Conservation (phyloP, 2,888 invertebrate genomes). For the Diarsia brunnea region DNA sequence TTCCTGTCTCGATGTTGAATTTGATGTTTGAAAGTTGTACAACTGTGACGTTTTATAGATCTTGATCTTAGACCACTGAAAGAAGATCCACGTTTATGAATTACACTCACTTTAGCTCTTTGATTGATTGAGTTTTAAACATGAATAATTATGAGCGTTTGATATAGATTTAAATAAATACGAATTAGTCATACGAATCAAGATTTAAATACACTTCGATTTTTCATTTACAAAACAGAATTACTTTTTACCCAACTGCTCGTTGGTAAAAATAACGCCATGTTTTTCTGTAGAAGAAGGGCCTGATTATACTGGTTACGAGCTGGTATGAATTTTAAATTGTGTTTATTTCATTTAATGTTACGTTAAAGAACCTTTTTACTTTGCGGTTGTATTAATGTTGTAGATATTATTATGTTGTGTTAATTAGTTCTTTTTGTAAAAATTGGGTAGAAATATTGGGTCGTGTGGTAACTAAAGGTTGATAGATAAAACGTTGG, state of each 20-base stretch:
- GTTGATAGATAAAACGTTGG: background rate
- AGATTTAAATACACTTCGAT: background rate
- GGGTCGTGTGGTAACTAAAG: background rate
- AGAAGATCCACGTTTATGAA: background rate
- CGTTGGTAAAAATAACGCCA: background rate
- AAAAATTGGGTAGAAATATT: background rate
- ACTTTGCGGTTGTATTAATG: conserved; percentile 6
- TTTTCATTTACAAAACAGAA: background rate
- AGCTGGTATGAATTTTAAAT: background rate
- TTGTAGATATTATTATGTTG: conserved; percentile 1
- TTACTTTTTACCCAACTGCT: background rate
- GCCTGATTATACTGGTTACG: background rate
- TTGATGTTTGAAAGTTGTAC: background rate
- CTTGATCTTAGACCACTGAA: background rate
- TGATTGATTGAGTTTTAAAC: background rate
- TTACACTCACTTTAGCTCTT: background rate
- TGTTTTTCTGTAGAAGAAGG: background rate
- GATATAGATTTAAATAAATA: background rate
- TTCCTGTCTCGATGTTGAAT: background rate
- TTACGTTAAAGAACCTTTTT: conserved; percentile 11
- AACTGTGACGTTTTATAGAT: background rate
- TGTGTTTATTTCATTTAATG: conserved; percentile 7
- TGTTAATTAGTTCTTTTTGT: conserved; percentile 1
- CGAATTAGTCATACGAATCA: background rate
- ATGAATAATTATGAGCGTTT: background rate